phyloP scores from a whole-genome alignment of 2,888 invertebrate species.

The Chesias legatella region DNA sequence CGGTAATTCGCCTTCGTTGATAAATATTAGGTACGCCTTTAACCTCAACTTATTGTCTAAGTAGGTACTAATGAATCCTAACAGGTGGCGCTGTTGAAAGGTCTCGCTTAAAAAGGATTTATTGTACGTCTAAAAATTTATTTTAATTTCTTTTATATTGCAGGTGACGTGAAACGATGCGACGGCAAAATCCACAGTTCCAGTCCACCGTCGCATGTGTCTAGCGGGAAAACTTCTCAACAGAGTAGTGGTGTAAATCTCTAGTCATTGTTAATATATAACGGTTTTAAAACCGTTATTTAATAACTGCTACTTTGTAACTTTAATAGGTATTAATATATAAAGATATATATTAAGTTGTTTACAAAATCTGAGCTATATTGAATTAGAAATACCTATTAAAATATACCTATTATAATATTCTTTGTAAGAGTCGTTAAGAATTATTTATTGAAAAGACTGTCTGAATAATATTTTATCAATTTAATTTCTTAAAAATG shows the following conservation, averaged over 20 bases:
- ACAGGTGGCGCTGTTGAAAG: too few relatives aligned
- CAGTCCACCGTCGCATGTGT: conserved; percentile 73
- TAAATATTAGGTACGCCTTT: too few relatives aligned
- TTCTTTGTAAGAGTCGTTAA: conserved; percentile 13
- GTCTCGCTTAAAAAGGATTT: too few relatives aligned
- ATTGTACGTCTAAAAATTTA: too few relatives aligned
- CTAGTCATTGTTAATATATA: conserved; percentile 18
- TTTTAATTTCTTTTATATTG: conserved; percentile 22
- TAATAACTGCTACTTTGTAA: conserved; percentile 10
- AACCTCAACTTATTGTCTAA: too few relatives aligned
- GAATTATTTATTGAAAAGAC: conserved; percentile 33
- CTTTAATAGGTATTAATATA: neutral
- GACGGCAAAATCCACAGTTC: conserved; percentile 68
- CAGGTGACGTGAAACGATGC: conserved; percentile 72
- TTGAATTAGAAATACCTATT: conserved; percentile 21
- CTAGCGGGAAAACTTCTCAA: conserved; percentile 31
- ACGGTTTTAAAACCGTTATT: conserved; percentile 10
- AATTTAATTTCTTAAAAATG: conserved; percentile 14
- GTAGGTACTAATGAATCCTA: too few relatives aligned
- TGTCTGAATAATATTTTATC: conserved; percentile 26
- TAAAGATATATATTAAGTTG: conserved; percentile 10
- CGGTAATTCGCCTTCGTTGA: too few relatives aligned
- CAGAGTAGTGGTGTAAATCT: conserved; percentile 15
- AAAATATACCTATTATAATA: conserved; percentile 20
- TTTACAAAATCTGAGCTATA: conserved; percentile 17